A percentile compares a stretch with the other conserved stretches of the same genome.
Conservation (phyloP, 2,888 invertebrate species). For the Xestia rhomboidea region DNA sequence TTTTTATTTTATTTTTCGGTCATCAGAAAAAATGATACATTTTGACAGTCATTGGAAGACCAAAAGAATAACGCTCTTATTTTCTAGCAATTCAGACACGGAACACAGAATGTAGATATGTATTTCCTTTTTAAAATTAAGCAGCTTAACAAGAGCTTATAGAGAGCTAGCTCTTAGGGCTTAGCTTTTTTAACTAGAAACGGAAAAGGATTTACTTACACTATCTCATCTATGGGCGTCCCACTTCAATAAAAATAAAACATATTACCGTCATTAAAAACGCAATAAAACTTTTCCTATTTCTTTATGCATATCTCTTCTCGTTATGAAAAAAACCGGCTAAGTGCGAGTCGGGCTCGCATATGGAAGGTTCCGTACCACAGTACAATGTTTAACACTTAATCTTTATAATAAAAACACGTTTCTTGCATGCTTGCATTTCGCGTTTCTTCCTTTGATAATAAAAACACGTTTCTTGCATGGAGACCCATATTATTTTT, state of each 20-base stretch:
- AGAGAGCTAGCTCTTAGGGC: neutral
- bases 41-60: too few relatives aligned
- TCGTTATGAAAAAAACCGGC: conserved; percentile 33
- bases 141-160: neutral
- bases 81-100: too few relatives aligned
- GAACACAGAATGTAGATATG: too few relatives aligned
- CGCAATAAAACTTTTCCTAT: conserved; percentile 47
- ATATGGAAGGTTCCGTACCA: neutral
- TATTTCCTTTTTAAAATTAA: neutral
- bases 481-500: neutral
- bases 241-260: neutral
- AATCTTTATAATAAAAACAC: neutral
- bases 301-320: conserved; percentile 52
- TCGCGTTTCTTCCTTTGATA: too few relatives aligned
- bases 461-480: too few relatives aligned
- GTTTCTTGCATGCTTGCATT: too few relatives aligned
- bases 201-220: conserved; percentile 1
- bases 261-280: conserved; percentile 44
- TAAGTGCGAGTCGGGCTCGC: neutral
- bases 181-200: conserved; percentile 22
- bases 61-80: too few relatives aligned
- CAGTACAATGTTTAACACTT: neutral
- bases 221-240: neutral
- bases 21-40: too few relatives aligned
- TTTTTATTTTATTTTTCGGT: too few relatives aligned